A percentile compares a stretch with the other conserved stretches of the same genome.
Evolutionary conservation across 2,888 invertebrate genomes (phyloP).

Genomic region (Dasypogon diadema): DNA sequence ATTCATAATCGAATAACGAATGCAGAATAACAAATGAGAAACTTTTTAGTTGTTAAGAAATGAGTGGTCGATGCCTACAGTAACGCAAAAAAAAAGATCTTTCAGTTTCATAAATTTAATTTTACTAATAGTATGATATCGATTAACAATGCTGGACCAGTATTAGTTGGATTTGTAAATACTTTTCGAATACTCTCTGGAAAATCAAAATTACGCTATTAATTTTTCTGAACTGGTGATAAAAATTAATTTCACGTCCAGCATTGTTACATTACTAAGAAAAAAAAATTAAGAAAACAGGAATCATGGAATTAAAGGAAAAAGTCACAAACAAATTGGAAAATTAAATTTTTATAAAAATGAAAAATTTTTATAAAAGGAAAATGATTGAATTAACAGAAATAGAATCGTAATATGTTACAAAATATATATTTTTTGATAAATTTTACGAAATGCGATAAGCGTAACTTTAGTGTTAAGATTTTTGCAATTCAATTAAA

Average conservation of each 20-base stretch:
- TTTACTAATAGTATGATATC: background rate
- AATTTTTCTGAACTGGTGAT: too few relatives aligned
- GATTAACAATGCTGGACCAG: constrained; percentile 2
- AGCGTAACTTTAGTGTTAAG: constrained; percentile 46
- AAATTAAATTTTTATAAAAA: constrained; percentile 33
- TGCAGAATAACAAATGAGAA: too few relatives aligned
- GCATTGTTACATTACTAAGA: constrained; percentile 16
- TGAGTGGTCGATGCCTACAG: constrained; percentile 22
- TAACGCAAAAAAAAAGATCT: background rate
- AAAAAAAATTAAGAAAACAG: constrained; percentile 37
- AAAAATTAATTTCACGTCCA: too few relatives aligned
- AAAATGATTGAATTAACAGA: constrained; percentile 37
- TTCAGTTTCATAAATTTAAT: too few relatives aligned
- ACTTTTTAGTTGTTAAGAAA: too few relatives aligned
- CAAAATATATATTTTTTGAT: constrained; percentile 50
- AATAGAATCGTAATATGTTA: constrained; percentile 49
- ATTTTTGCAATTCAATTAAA: constrained; percentile 38
- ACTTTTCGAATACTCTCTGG: too few relatives aligned
- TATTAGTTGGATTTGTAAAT: too few relatives aligned
- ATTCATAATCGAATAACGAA: too few relatives aligned
- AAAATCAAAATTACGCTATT: too few relatives aligned
- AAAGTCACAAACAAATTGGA: constrained; percentile 19
- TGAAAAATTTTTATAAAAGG: constrained; percentile 26
- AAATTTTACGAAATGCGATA: constrained; percentile 44
- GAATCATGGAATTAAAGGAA: constrained; percentile 45